Evolutionary conservation across 2,888 invertebrate species (phyloP), one percentile per base, ranked within the genome.

Genomic region (Cosmia pyralina): DNA sequence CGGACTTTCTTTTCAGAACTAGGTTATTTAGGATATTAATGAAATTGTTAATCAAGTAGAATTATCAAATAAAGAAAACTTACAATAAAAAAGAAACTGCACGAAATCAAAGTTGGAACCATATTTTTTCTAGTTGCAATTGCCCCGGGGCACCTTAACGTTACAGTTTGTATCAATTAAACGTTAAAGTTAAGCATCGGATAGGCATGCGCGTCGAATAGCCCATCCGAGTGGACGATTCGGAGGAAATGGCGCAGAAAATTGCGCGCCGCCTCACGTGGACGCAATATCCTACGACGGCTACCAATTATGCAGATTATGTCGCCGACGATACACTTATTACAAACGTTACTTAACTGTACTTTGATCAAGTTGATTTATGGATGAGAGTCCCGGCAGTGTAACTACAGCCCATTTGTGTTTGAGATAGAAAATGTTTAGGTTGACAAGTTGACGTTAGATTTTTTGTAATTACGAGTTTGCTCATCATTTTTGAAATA

Each of bases 271-370:
- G 92, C 91, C 93, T 93, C 94, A 94, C 93, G 91, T 95, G 95
- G 94, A 95, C 94, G 94, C 93, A 94, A 96, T 95, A 95, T 95
- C 95, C 95, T 94, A 92, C 92, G 91, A 94, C 92, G 93, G 93
- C 92, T 94, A 92, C 93, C 95, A 96, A 96, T 96, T 95, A 96
- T 96, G 96, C 93, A 96, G 95, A 96, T 95, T 95, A 95, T 94
- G 91, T 90, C 89, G 85, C 88, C 85, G 84, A 87, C 90, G 91
- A 92, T 93, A 92, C 92, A 91, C 92, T 93, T 92, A 93, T 93
- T 92, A 91, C 90, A 83, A 80, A 81, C 82, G 81, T 85, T 85
- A 85, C 89, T 90, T 91, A 88, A 88, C 88, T 90, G 88, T 89
- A 63, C 70, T 68, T 71, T 72, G 69, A 66, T 78, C 66, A 65